Conservation (phyloP, 2,888 invertebrate genomes). For the Yponomeuta evonymella region DNA sequence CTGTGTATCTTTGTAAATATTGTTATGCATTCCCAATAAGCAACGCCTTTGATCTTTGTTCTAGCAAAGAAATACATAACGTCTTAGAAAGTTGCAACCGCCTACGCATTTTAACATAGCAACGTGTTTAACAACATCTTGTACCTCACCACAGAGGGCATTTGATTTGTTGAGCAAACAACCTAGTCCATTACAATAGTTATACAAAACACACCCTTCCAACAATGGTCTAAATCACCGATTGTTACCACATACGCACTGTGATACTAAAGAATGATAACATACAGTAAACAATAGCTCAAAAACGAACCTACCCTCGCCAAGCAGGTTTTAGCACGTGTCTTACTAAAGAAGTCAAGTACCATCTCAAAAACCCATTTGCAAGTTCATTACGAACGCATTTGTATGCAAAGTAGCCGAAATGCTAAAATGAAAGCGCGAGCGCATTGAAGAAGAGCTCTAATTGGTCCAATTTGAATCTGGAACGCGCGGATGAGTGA, state of each 20-base stretch:
- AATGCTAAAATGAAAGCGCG: constrained; percentile 9
- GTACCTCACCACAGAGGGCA: too few relatives aligned
- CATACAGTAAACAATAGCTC: background rate
- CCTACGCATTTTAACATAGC: background rate
- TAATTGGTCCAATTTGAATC: constrained; percentile 38
- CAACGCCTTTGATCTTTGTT: background rate
- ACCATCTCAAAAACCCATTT: background rate
- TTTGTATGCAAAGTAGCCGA: constrained; percentile 12
- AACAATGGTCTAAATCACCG: background rate
- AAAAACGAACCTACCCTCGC: background rate
- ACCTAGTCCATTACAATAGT: background rate
- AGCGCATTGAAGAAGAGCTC: constrained; percentile 29
- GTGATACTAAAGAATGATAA: background rate
- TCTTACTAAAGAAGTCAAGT: background rate
- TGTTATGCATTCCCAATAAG: too few relatives aligned
- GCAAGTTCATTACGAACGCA: background rate
- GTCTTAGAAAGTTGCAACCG: background rate
- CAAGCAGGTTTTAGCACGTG: background rate
- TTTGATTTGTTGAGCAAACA: background rate
- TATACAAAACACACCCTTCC: background rate
- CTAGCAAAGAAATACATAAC: background rate
- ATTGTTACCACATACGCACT: background rate
- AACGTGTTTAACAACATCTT: background rate
- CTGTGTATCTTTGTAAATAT: too few relatives aligned
- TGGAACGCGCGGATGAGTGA: constrained; percentile 48